These are phyloP conservation scores for Dendroctonus valens DNA, from an alignment of 1,140 invertebrate genomes.

Conservation along the genomic window DNA sequence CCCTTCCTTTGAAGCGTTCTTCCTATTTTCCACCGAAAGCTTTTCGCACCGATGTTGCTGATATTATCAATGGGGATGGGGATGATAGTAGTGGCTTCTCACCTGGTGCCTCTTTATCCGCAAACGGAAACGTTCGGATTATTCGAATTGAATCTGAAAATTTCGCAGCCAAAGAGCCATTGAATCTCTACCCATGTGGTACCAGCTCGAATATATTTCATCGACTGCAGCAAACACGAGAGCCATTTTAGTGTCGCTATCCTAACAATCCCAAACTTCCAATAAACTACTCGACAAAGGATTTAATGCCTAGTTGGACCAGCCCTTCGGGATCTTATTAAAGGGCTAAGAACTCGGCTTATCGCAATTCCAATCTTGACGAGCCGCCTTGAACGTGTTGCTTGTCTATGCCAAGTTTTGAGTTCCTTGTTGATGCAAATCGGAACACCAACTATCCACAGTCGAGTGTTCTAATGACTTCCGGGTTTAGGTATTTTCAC, in stretches of 20 bases:
- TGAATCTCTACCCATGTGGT: too few relatives aligned
- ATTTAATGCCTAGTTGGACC: constrained; percentile 19
- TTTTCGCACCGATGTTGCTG: constrained; percentile 33
- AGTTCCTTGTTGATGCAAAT: constrained; percentile 18
- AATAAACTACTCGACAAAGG: constrained; percentile 26
- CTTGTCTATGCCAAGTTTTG: constrained; percentile 22
- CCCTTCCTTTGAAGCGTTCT: constrained; percentile 25
- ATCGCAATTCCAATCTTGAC: constrained; percentile 30
- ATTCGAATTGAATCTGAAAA: too few relatives aligned
- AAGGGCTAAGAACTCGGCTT: constrained; percentile 16
- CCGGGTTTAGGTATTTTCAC: too few relatives aligned
- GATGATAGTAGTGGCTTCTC: constrained; percentile 25
- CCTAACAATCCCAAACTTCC: constrained; percentile 24
- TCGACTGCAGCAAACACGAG: not conserved
- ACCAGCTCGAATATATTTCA: too few relatives aligned
- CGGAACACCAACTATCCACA: constrained; percentile 2
- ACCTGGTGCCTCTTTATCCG: constrained; percentile 17
- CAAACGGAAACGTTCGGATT: too few relatives aligned
- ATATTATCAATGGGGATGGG: constrained; percentile 40
- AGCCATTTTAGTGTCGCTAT: constrained; percentile 10
- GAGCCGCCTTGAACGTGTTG: constrained; percentile 25
- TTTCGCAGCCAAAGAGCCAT: too few relatives aligned
- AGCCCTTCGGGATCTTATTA: constrained; percentile 25
- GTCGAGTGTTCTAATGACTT: too few relatives aligned
- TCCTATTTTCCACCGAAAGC: constrained; percentile 36